Evolutionary conservation across 1,140 invertebrate species (phyloP).

Genomic region (Cydia strobilella): DNA sequence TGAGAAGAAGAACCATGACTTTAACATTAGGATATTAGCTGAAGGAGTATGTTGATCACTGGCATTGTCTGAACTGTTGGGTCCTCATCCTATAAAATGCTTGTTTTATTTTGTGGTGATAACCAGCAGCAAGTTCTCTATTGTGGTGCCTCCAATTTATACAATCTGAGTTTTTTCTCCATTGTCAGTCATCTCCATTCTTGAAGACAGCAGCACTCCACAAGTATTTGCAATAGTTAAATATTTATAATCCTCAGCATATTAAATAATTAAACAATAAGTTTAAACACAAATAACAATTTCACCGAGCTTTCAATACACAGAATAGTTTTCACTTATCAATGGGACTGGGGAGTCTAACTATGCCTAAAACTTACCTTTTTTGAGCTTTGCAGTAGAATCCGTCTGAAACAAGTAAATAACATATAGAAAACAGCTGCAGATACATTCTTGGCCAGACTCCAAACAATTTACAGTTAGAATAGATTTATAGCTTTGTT

Average conservation of each 20-base stretch:
- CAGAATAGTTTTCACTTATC: not conserved
- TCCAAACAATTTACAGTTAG: conserved; percentile 38
- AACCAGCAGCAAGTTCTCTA: conserved; percentile 25
- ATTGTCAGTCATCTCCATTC: conserved; percentile 24
- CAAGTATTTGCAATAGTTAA: conserved; percentile 13
- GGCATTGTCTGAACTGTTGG: conserved; percentile 4
- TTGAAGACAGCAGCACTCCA: conserved; percentile 23
- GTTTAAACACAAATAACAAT: conserved; percentile 28
- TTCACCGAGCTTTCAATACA: conserved; percentile 15
- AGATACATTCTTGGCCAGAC: conserved; percentile 37
- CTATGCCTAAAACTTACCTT: conserved; percentile 65
- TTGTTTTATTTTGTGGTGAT: not conserved
- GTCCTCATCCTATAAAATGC: conserved; percentile 8
- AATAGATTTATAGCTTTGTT: conserved; percentile 42
- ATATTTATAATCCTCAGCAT: conserved; percentile 19
- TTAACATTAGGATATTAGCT: not conserved
- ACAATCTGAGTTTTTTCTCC: conserved; percentile 23
- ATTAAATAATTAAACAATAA: conserved; percentile 10
- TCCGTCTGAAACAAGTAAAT: conserved; percentile 72
- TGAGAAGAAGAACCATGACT: conserved; percentile 5
- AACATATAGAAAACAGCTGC: conserved; percentile 26
- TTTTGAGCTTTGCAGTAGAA: conserved; percentile 62
- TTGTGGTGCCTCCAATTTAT: conserved; percentile 26
- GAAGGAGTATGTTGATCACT: conserved; percentile 2
- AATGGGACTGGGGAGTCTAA: not conserved